Conservation (phyloP, 2,113 vertebrate species). For the Tyrannus savana region DNA sequence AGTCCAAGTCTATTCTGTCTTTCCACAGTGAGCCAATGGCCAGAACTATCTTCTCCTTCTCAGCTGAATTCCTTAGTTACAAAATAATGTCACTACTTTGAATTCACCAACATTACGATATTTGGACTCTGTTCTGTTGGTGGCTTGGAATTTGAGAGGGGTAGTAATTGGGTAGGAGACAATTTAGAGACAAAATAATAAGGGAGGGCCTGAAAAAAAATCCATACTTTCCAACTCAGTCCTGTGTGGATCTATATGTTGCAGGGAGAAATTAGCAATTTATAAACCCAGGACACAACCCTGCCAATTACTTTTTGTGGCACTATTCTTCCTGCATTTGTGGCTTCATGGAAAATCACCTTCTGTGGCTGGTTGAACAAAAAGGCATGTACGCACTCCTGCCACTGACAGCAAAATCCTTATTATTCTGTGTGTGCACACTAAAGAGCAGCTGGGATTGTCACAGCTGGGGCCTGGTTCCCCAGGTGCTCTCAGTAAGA, state of each 20-base stretch:
- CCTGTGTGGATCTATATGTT: not conserved
- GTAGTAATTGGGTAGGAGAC: not conserved
- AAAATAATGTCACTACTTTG: not conserved
- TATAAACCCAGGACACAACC: not conserved
- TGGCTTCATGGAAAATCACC: not conserved
- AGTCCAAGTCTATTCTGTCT: not conserved
- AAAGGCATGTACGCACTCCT: not conserved
- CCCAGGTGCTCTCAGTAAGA: not conserved
- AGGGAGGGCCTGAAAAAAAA: not conserved
- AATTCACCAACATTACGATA: not conserved
- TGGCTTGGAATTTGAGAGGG: not conserved
- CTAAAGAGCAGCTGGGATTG: not conserved
- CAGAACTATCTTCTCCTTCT: not conserved
- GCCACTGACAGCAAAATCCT: not conserved
- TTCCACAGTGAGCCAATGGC: not conserved
- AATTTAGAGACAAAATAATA: not conserved
- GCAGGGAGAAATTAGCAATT: not conserved
- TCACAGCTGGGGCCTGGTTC: not conserved
- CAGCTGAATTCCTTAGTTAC: not conserved
- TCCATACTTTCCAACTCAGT: not conserved
- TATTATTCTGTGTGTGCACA: not conserved
- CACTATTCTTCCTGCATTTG: not conserved
- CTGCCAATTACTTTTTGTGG: not conserved
- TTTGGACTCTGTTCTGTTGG: not conserved
- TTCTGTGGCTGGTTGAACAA: not conserved